Evolutionary conservation across 2,797 vertebrate species (phyloP), one percentile per base, ranked within the genome.

Genomic region (Acomys russatus): DNA sequence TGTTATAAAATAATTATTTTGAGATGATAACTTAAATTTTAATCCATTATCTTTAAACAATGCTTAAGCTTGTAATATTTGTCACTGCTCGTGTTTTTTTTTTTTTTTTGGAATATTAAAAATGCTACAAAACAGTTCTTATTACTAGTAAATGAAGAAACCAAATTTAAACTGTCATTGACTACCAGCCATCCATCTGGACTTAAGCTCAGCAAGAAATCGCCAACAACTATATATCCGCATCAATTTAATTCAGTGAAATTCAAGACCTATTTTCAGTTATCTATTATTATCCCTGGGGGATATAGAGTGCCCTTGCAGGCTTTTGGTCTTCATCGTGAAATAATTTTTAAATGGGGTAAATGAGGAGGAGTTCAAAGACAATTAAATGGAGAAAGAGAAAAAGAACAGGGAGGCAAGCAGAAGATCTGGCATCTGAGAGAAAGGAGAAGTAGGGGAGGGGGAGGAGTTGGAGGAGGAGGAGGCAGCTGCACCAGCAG

Each of bases 71-170:
- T 90, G 15, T 87, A 91, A 54, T 7, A 28, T 90, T 90, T 88
- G 33, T 49, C 49, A 51, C 87, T 64, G 11, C 0, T 3, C 1
- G 30, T 9, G 66, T 10, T 56, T 64, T n/a, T n/a, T n/a, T n/a
- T n/a, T n/a, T n/a, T n/a, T n/a, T n/a, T 70, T 85, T 71, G 85
- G 11, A 90, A 88, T 64, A 87, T 71, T 96, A 59, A 91, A 90
- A 95, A 96, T 4, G 78, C 25, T 20, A 92, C 90, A 17, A 90
- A 95, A 88, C 12, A 63, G 68, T 96, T 94, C 38, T 71, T 73
- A 51, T 63, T 88, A 33, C 17, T 63, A 20, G 59, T 93, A 44
- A 71, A 73, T 61, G 51, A 10, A 64, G 0, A 92, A 51, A 94
- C 33, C 51, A 90, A 78, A 80, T 76, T 61, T 63, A 94, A 93